Evolutionary conservation across 2,113 vertebrate species (phyloP), one percentile per base, ranked within the genome.

Genomic region (Xyrauchen texanus): DNA sequence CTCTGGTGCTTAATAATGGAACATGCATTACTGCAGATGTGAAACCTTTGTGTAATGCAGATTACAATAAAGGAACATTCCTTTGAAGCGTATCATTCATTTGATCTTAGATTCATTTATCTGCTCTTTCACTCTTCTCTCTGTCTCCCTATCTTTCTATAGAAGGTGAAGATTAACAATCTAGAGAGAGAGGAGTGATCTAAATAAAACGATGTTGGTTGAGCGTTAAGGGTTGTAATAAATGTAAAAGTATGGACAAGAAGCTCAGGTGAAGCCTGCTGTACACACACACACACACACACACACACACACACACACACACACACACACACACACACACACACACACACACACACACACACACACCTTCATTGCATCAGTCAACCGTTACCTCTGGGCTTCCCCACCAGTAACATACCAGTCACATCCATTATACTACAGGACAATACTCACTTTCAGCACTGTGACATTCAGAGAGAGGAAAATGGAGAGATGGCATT

Each of bases 401-500:
- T 53, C 62, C 49, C 47, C 46, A 7, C 45, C 55, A 10, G 55
- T 15, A 11, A 44, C 34, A 68, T 0, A 51, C n/a, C 9, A 47
- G 53, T 68, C 52, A 45, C 44, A 77, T 47, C 44, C 15, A 67
- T 57, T 60, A 58, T 52, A 68, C 55, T 68, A 34, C 21, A 34
- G 21, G 21, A 73, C 70, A 47, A 73, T 13, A 2, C 63, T 46
- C 8, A 21, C 78, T 62, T 80, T 63, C 15, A 70, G 71, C 0
- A 60, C 0, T 3, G 64, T 47, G 15, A 66, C 46, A 61, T 15
- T 55, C 5, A n/a, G 34, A 55, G n/a, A 34, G 67, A 61, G 46
- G 79, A 11, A 16, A 68, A 68, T 47, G 42, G 66, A 65, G 61
- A 63, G 58, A 65, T 12, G 60, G 21, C 16, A 71, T 55, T 49